Base-by-base conservation (phyloP, 2,113 vertebrate genomes). In the Erythrolamprus reginae region DNA sequence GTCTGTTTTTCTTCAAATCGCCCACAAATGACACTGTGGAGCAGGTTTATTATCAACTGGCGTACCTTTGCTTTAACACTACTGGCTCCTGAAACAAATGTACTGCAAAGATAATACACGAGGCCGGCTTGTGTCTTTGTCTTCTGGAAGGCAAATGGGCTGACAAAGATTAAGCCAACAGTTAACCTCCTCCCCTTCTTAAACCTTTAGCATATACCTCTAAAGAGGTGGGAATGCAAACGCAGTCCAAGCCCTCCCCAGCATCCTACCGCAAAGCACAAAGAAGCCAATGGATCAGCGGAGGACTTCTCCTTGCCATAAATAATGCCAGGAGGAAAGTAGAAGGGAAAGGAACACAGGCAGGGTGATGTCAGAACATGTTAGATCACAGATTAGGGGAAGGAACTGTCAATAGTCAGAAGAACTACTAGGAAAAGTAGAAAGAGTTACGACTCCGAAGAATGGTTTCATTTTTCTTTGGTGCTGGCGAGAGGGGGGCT, bases 1-100 rank as follows among this genome's bases (percentile, higher is more conserved):
- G 95, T 97, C 97, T 97, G 97, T 83, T 96, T 97, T 97, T 92
- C 95, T 91, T 97, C 97, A 97, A 95, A 91, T 96, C 96, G 21
- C 96, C 93, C 96, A 94, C 95, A 95, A 96, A 94, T 96, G 97
- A 96, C 97, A 96, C 95, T 0, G 92, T 82, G 94, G 92, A 94
- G 93, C 96, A 96, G 95, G 95, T 96, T 97, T 96, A 96, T 95
- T 93, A 95, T 95, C 93, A 90, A 93, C 94, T 94, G 94, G 94
- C 94, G 96, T 96, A 97, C 96, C 96, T 96, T 96, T 93, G 96
- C 95, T 96, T 96, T 95, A 96, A 94, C 88, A 50, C 93, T 89
- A 28, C 95, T 92, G 0, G 50, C 95, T 96, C 94, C 94, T 0
- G 90, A 95, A 95, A 95, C 95, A 95, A 96, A 96, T 92, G 95